Evolutionary conservation across 2,888 invertebrate genomes (phyloP).

Genomic region (Amiota minor): DNA sequence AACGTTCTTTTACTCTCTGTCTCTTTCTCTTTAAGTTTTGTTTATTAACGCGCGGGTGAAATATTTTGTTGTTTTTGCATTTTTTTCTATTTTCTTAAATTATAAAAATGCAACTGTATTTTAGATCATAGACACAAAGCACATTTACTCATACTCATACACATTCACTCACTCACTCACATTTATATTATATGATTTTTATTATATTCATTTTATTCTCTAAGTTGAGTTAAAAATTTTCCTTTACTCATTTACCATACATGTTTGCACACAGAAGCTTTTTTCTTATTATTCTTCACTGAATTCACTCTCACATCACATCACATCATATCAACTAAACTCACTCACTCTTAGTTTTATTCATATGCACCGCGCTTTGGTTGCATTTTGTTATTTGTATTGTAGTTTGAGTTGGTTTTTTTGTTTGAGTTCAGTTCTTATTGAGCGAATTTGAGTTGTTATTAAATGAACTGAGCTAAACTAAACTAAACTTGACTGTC

Average conservation of each 20-base stretch:
- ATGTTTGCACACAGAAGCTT: slow-evolving; percentile 12
- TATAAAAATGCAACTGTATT: no score
- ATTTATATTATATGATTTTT: neutral
- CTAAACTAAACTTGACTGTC: neutral
- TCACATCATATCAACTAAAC: slow-evolving; percentile 38
- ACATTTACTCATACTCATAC: slow-evolving; percentile 6
- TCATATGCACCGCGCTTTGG: slow-evolving; percentile 20
- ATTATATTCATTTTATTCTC: neutral
- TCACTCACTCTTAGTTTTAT: slow-evolving; percentile 33
- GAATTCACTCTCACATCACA: slow-evolving; percentile 41
- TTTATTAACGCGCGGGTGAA: no score
- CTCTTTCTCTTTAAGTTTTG: no score
- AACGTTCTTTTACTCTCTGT: no score
- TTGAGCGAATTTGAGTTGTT: no score
- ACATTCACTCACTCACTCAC: slow-evolving; percentile 12
- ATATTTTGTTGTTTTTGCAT: no score
- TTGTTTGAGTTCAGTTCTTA: slow-evolving; percentile 36
- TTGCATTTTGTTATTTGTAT: slow-evolving; percentile 51
- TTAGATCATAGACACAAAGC: slow-evolving; percentile 13
- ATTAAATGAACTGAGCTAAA: neutral
- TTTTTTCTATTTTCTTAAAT: no score
- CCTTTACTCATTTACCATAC: neutral
- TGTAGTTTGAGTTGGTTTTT: slow-evolving; percentile 50
- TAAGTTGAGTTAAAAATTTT: no score
- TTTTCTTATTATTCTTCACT: neutral